Evolutionary conservation across 2,888 invertebrate genomes (phyloP).

Genomic region (Mythimna pallens): DNA sequence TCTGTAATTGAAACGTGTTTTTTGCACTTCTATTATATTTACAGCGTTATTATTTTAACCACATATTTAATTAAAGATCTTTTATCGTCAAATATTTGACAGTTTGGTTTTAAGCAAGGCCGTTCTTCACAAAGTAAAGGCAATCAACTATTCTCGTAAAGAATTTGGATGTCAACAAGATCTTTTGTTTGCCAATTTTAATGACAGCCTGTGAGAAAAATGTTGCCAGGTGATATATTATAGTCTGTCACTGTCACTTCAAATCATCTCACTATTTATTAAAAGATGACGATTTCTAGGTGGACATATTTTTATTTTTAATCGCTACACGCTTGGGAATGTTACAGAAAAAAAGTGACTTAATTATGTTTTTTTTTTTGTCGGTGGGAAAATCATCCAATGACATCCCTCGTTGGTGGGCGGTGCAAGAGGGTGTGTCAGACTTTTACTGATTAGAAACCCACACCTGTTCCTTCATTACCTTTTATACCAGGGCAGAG

Average conservation of each 20-base stretch:
- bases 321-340: background rate
- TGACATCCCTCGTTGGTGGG: too few relatives aligned
- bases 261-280: conserved; percentile 15
- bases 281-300: background rate
- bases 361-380: too few relatives aligned
- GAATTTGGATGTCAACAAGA: conserved; percentile 23
- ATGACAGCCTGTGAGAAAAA: conserved; percentile 28
- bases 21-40: conserved; percentile 20
- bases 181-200: conserved; percentile 40
- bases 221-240: conserved; percentile 46
- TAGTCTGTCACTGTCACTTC: conserved; percentile 32
- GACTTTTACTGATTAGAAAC: too few relatives aligned
- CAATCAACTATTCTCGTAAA: conserved; percentile 13
- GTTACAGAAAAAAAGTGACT: background rate
- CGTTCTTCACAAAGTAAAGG: background rate
- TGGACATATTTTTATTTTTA: conserved; percentile 17
- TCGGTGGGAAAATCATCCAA: too few relatives aligned
- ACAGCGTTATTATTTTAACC: conserved; percentile 15
- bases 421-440: too few relatives aligned
- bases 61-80: conserved; percentile 21
- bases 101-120: conserved; percentile 14
- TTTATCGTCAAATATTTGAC: conserved; percentile 33
- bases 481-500: too few relatives aligned
- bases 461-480: too few relatives aligned
- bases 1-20: conserved; percentile 43